Evolutionary conservation across 53 echinoderm and acorn worm genomes (phyloP).

Genomic region (Stichopus horrens): DNA sequence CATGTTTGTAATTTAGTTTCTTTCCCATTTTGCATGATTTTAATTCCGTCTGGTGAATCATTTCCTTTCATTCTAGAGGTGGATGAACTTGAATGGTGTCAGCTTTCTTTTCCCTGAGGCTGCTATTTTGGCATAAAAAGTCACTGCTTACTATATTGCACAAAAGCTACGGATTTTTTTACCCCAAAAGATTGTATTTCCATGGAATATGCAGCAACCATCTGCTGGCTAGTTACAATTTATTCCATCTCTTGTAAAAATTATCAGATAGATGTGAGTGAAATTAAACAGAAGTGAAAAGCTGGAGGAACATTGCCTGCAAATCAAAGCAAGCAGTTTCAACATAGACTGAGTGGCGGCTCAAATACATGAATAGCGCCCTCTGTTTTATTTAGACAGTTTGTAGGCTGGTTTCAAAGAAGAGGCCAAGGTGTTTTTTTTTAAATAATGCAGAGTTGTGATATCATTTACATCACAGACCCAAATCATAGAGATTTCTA

Average conservation of each 20-base stretch:
- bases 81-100: constrained; percentile 43
- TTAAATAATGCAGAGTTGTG: no score
- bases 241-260: constrained; percentile 2
- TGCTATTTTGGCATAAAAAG: constrained; percentile 39
- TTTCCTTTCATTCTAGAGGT: constrained; percentile 33
- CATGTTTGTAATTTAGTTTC: constrained; percentile 16
- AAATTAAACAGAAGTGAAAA: not conserved
- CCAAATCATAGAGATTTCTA: no score
- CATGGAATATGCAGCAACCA: constrained; percentile 21
- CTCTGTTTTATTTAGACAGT: no score
- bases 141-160: constrained; percentile 19
- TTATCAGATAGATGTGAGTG: not conserved
- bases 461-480: no score
- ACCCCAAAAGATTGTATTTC: constrained; percentile 34
- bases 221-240: constrained; percentile 29
- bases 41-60: constrained; percentile 42
- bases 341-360: no score
- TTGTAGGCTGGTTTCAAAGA: no score
- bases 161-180: constrained; percentile 14
- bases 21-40: constrained; percentile 32
- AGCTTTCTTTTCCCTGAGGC: constrained; percentile 40
- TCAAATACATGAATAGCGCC: no score
- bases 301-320: no score
- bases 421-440: no score
- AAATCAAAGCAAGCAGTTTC: no score